Evolutionary conservation across 1,140 invertebrate species (phyloP).

Genomic region (Dryas iulia): DNA sequence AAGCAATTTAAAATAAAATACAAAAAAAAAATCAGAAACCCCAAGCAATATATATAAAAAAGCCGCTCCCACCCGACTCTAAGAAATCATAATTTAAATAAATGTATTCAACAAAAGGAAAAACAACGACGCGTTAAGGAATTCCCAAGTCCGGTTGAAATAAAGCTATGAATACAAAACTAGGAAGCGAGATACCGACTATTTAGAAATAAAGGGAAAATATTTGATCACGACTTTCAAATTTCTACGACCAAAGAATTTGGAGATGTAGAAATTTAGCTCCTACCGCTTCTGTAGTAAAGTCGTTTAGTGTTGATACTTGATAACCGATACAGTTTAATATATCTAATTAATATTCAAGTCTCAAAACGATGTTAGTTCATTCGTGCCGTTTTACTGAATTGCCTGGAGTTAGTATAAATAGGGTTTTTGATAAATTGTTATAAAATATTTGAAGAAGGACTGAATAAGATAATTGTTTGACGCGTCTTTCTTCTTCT

Average conservation of each 20-base stretch:
- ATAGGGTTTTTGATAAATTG: neutral
- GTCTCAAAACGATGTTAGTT: constrained; percentile 30
- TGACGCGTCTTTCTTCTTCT: neutral
- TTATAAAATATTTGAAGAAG: neutral
- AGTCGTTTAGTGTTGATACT: neutral
- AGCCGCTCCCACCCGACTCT: neutral
- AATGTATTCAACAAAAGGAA: constrained; percentile 15
- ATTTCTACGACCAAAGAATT: constrained; percentile 4
- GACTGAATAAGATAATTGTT: neutral
- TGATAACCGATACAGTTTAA: constrained; percentile 1
- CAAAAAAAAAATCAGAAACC: neutral
- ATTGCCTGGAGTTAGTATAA: neutral
- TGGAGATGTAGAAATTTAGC: neutral
- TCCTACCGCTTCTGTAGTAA: constrained; percentile 7
- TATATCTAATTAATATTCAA: constrained; percentile 37
- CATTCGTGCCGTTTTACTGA: constrained; percentile 17
- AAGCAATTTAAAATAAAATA: neutral
- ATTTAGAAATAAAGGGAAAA: constrained; percentile 32
- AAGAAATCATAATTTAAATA: neutral
- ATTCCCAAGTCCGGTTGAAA: constrained; percentile 21
- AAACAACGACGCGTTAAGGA: constrained; percentile 15
- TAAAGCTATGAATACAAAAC: constrained; percentile 30
- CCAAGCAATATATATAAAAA: neutral
- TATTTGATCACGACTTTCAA: constrained; percentile 33
- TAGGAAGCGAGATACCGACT: constrained; percentile 12